Conservation (phyloP, 2,113 vertebrate species). For the Chelonoidis abingdonii region DNA sequence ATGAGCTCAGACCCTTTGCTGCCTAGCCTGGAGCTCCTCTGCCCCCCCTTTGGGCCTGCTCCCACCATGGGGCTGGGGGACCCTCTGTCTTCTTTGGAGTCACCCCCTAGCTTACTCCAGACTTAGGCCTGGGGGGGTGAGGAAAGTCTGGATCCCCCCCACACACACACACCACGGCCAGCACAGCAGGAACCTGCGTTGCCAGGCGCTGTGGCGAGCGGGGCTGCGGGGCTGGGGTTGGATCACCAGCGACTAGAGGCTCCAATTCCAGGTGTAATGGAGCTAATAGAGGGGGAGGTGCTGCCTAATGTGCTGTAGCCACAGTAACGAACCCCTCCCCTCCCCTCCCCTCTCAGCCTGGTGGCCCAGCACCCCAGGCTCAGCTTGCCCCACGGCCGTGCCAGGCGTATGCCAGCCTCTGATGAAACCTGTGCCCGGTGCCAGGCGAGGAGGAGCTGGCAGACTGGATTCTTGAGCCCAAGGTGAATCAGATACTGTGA, state of each 20-base stretch:
- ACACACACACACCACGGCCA: no score
- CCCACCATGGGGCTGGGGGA: not conserved
- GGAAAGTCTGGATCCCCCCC: not conserved
- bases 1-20: not conserved
- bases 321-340: not conserved
- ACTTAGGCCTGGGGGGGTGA: not conserved
- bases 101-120: not conserved
- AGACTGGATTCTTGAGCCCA: not conserved
- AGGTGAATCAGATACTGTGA: not conserved
- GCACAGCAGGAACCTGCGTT: not conserved
- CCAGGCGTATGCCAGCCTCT: fast-evolving
- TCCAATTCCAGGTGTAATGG: no score
- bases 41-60: not conserved
- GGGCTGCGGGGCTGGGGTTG: not conserved
- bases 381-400: not conserved
- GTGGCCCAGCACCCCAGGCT: not conserved
- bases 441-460: not conserved
- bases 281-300: fast-evolving
- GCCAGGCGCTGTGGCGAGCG: not conserved
- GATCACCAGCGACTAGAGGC: not conserved
- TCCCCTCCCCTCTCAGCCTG: not conserved
- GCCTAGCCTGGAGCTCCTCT: not conserved
- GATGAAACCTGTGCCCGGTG: fast-evolving
- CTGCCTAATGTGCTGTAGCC: fast-evolving
- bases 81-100: not conserved